phyloP scores from a whole-genome alignment of 1,140 invertebrate species.

The Calephelis nemesis region DNA sequence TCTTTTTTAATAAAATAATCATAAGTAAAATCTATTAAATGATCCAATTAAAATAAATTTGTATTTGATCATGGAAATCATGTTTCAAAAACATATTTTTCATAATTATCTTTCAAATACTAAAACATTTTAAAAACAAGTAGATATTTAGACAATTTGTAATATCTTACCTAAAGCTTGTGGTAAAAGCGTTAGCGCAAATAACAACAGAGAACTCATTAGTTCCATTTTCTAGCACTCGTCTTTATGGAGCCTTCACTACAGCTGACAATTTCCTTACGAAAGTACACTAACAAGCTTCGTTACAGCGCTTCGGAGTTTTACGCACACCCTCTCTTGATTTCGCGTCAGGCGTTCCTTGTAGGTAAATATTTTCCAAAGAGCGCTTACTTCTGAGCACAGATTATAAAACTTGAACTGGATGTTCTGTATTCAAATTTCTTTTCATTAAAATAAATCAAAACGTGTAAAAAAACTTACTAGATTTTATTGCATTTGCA shows the following conservation, averaged over 20 bases:
- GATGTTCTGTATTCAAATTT: too few species aligned
- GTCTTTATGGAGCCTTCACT: constrained; percentile 53
- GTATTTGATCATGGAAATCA: too few species aligned
- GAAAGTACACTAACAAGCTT: constrained; percentile 71
- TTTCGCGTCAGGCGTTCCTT: constrained; percentile 28
- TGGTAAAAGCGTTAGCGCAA: constrained; percentile 48
- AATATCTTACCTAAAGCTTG: constrained; percentile 53
- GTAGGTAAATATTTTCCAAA: constrained; percentile 38
- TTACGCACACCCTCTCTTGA: constrained; percentile 45
- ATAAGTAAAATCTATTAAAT: too few species aligned
- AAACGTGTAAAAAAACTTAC: too few species aligned
- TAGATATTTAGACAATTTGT: constrained; percentile 24
- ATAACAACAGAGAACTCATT: constrained; percentile 66
- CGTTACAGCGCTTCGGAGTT: constrained; percentile 53
- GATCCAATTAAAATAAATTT: too few species aligned
- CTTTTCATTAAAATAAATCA: too few species aligned
- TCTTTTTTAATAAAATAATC: too few species aligned
- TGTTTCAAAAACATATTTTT: neutral
- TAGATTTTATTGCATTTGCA: too few species aligned
- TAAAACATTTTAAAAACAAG: neutral
- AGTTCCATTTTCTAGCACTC: constrained; percentile 62
- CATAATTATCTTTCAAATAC: neutral
- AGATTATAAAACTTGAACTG: constrained; percentile 21
- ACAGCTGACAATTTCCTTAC: constrained; percentile 63
- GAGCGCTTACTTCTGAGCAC: constrained; percentile 26